Evolutionary conservation across 2,888 invertebrate species (phyloP).

Genomic region (Amphiduros pacificus): DNA sequence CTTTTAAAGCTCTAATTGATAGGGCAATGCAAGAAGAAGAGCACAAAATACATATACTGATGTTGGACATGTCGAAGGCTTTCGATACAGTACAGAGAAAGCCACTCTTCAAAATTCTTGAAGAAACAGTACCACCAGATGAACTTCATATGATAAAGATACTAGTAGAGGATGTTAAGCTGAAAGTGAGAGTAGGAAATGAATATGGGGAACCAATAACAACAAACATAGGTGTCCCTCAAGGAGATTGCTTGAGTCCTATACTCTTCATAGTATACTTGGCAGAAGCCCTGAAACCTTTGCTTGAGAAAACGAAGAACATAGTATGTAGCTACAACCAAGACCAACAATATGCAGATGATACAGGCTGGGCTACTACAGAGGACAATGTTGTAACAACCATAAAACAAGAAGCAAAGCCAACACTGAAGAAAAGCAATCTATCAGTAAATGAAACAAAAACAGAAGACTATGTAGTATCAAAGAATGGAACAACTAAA

Average conservation of each 20-base stretch:
- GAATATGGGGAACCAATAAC: constrained; percentile 5
- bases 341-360: no score
- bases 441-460: no score
- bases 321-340: not conserved
- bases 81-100: constrained; percentile 2
- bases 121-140: not conserved
- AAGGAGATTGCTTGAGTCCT: constrained; percentile 18
- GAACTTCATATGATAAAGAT: constrained; percentile 5
- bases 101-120: not conserved
- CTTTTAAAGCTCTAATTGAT: not conserved
- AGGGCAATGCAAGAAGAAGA: not conserved
- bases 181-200: not conserved
- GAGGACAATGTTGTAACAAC: no score
- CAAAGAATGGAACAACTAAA: no score
- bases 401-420: no score
- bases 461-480: no score
- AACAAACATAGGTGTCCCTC: constrained; percentile 16
- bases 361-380: no score
- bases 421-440: no score
- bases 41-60: not conserved
- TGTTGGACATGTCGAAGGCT: constrained; percentile 1
- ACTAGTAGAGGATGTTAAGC: constrained; percentile 2
- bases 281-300: constrained; percentile 11
- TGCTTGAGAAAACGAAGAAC: not conserved
- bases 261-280: constrained; percentile 17